These are phyloP conservation scores for Theocolax elegans DNA, from an alignment of 1,140 invertebrate species.

Conservation along the genomic window DNA sequence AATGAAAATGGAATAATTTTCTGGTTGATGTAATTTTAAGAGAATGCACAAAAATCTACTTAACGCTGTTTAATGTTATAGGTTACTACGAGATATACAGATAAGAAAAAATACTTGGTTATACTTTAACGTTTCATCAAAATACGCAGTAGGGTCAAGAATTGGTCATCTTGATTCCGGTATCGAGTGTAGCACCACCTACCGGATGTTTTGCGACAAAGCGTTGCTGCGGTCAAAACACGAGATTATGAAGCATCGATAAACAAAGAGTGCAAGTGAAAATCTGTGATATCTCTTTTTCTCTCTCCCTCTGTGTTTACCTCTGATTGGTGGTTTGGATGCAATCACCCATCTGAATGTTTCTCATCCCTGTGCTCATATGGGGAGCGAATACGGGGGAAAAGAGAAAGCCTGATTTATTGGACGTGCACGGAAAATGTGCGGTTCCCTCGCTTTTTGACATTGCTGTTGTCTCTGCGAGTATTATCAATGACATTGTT, in stretches of 20 bases:
- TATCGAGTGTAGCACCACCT: slow-evolving; percentile 56
- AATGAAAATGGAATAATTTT: too few relatives aligned
- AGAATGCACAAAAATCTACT: too few relatives aligned
- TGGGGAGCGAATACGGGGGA: background rate
- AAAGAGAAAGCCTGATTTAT: slow-evolving; percentile 20
- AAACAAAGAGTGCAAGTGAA: slow-evolving; percentile 53
- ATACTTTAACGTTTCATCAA: slow-evolving; percentile 64
- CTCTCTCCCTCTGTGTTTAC: background rate
- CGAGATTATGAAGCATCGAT: slow-evolving; percentile 61
- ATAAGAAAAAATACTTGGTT: background rate
- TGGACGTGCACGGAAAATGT: slow-evolving; percentile 16
- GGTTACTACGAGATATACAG: too few relatives aligned
- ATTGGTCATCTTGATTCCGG: slow-evolving; percentile 65
- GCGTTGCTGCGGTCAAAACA: slow-evolving; percentile 64
- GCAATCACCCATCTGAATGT: slow-evolving; percentile 11
- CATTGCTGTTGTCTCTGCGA: background rate
- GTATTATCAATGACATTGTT: background rate
- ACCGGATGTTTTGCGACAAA: slow-evolving; percentile 63
- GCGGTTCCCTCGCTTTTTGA: background rate
- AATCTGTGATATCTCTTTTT: background rate
- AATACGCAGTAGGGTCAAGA: slow-evolving; percentile 48
- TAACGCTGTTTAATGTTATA: too few relatives aligned
- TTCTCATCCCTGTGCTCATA: too few relatives aligned
- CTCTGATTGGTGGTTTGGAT: background rate
- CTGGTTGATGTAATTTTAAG: too few relatives aligned